Base-by-base conservation (phyloP, 2,888 invertebrate species). In the Isotomurus palustris region DNA sequence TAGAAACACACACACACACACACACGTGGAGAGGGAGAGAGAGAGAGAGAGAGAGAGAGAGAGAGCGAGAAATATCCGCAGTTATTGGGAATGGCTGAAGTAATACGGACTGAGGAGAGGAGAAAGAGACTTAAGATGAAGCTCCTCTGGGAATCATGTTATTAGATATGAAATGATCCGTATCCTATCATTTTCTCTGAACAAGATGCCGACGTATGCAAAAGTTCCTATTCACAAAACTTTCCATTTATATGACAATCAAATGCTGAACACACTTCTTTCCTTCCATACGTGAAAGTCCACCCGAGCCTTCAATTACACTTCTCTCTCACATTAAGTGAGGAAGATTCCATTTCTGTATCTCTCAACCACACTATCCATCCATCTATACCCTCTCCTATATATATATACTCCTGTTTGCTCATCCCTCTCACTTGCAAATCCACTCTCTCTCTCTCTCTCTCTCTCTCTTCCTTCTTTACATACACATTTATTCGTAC, bases 161-260 rank as follows among this genome's bases (percentile, higher is more conserved):
- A 58, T 58, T 53, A 58, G 53, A 53, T 56, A 53, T 56, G 56
- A 60, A 60, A 60, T 60, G 60, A 60, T 56, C 60, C 60, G 60
- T 56, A 56, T 53, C 60, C 58, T 47, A 48, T 55, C 60, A 54
- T 54, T 52, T 43, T 29, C 22, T 19, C 32, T 21, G 27, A 41
- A 38, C 54, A 56, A 56, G 45, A 60, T 60, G 60, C 60, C 56
- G 56, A 60, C 56, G 60, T 53, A 53, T 53, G 60, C 60, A 60
- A 45, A 53, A 47, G 38, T 56, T 52, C 49, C 43, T 52, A 52
- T 52, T 56, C 53, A 53, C n/a, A 56, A 43, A 56, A 56, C 53
- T 56, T 56, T 56, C 49, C 56, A 50, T 60, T 56, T 60, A 60
- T 60, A 60, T 60, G 56, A 60, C 60, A 60, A 60, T 60, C 56